Evolutionary conservation across 2,888 invertebrate genomes (phyloP).

Genomic region (Heliconius sara): DNA sequence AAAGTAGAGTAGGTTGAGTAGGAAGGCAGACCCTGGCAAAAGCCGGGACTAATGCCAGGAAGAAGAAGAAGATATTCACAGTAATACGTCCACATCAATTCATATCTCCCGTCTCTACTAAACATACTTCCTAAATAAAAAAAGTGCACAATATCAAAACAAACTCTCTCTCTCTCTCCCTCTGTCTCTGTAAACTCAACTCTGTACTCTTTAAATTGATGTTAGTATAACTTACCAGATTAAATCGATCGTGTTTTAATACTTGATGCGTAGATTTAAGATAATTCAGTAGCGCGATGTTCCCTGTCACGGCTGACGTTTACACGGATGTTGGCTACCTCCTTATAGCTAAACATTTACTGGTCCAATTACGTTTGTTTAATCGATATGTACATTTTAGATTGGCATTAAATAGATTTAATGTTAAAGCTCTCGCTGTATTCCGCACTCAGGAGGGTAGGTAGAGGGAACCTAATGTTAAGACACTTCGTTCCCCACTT

Average conservation of each 20-base stretch:
- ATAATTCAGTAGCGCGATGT: slow-evolving; percentile 35
- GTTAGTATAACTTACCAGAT: background rate
- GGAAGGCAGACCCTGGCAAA: too few relatives aligned
- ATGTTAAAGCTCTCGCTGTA: background rate
- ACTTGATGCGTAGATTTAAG: slow-evolving; percentile 36
- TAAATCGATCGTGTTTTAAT: slow-evolving; percentile 23
- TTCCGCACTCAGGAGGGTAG: too few relatives aligned
- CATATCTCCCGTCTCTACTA: background rate
- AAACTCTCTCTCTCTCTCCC: background rate
- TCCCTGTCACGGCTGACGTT: slow-evolving; percentile 31
- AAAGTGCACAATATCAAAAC: background rate
- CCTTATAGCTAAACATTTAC: slow-evolving; percentile 7
- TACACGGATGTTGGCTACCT: slow-evolving; percentile 33
- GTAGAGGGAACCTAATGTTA: too few relatives aligned
- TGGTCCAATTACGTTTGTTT: slow-evolving; percentile 10
- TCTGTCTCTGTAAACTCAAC: background rate
- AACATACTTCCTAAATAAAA: background rate
- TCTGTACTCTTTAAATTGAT: background rate
- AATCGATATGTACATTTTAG: slow-evolving; percentile 19
- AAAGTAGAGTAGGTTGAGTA: too few relatives aligned
- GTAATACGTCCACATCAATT: too few relatives aligned
- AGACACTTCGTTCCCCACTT: too few relatives aligned
- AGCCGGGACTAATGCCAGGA: too few relatives aligned
- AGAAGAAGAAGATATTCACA: too few relatives aligned
- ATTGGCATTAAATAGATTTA: slow-evolving; percentile 19